Conservation (phyloP, 2,113 vertebrate genomes). For the Vidua chalybeata region DNA sequence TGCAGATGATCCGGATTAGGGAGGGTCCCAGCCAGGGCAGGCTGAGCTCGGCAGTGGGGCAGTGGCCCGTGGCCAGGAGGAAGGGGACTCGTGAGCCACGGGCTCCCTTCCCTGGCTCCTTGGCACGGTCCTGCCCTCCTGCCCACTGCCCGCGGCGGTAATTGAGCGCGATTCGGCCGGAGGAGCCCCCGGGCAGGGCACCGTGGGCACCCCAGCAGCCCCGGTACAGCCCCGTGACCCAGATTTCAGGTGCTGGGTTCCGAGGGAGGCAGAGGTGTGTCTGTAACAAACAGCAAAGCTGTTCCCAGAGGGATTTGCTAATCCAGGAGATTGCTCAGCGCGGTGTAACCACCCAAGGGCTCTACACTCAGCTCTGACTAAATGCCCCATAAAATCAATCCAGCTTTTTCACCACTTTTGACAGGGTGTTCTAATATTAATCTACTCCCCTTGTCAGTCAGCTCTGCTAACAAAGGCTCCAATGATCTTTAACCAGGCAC, state of each 20-base stretch:
- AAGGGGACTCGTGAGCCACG: neutral
- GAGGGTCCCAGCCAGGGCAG: neutral
- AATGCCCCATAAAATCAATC: slow-evolving; percentile 76
- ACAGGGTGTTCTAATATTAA: slow-evolving; percentile 79
- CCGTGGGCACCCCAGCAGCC: fast-evolving
- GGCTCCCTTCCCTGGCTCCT: neutral
- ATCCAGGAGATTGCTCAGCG: slow-evolving; percentile 65
- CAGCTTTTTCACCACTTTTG: slow-evolving; percentile 72
- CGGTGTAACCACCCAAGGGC: slow-evolving; percentile 69
- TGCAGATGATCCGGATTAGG: neutral
- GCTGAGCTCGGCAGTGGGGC: fast-evolving
- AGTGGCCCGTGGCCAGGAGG: neutral
- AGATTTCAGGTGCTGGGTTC: fast-evolving
- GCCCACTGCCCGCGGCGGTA: fast-evolving
- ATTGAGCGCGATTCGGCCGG: fast-evolving
- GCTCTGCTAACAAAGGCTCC: slow-evolving; percentile 64
- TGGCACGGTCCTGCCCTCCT: neutral
- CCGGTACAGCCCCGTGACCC: fast-evolving
- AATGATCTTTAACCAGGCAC: slow-evolving; percentile 74
- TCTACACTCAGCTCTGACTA: slow-evolving; percentile 66
- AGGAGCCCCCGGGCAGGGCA: fast-evolving
- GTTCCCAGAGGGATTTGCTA: slow-evolving; percentile 63
- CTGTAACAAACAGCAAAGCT: slow-evolving; percentile 48
- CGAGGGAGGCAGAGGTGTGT: neutral
- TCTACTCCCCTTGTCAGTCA: slow-evolving; percentile 74